A percentile compares a stretch with the other conserved stretches of the same genome.
These are phyloP conservation scores for Macrophya alboannulata DNA, from an alignment of 2,888 invertebrate genomes.

Conservation along the genomic window DNA sequence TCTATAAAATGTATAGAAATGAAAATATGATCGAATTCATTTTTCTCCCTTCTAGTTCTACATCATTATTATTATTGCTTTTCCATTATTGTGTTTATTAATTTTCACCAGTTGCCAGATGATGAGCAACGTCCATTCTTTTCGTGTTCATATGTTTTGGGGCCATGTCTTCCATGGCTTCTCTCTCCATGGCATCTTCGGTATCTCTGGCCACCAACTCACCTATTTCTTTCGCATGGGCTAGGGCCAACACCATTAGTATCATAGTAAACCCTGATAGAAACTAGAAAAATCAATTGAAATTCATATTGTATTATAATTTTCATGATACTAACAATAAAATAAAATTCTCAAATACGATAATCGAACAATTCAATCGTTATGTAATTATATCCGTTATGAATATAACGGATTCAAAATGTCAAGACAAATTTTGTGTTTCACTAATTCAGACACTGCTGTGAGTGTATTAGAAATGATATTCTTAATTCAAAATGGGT, in stretches of 20 bases:
- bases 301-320: constrained; percentile 3
- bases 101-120: constrained; percentile 77
- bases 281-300: constrained; percentile 68
- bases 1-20: constrained; percentile 55
- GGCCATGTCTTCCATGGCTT: constrained; percentile 76
- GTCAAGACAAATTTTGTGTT: neutral
- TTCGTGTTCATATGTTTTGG: constrained; percentile 78
- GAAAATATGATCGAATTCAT: neutral
- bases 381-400: neutral
- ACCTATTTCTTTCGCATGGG: constrained; percentile 79
- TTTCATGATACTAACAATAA: neutral
- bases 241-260: constrained; percentile 76
- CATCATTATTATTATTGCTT: neutral
- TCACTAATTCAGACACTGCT: neutral
- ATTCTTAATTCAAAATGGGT: neutral
- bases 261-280: constrained; percentile 76
- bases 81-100: constrained; percentile 41
- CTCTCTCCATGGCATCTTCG: constrained; percentile 78
- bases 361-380: neutral
- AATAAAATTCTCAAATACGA: neutral
- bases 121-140: constrained; percentile 79
- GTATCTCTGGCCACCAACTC: constrained; percentile 79
- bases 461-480: too few relatives aligned
- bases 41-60: neutral
- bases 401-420: neutral